Evolutionary conservation across 2,113 vertebrate species (phyloP).

Genomic region (Rhinoderma darwinii): DNA sequence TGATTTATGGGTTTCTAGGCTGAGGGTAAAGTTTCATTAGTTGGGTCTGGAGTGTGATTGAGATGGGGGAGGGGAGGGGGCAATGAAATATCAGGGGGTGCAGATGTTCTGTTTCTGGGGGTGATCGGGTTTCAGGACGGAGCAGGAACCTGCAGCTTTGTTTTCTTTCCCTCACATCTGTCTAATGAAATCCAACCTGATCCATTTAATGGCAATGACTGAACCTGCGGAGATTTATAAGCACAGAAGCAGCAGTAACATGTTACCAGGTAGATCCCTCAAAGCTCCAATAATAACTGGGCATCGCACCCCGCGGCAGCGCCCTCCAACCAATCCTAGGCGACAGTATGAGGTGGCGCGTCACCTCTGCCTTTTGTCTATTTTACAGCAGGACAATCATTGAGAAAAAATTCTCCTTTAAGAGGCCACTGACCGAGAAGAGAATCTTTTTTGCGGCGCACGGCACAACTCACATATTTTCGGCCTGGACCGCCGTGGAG

Average conservation of each 20-base stretch:
- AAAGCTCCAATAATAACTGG: neutral
- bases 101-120: conserved; percentile 5
- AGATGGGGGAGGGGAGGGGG: neutral
- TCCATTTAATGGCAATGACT: neutral
- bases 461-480: too few relatives aligned
- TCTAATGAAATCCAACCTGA: conserved; percentile 15
- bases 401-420: too few relatives aligned
- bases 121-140: neutral
- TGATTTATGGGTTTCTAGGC: conserved; percentile 18
- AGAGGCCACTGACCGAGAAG: too few relatives aligned
- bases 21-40: conserved; percentile 39
- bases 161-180: conserved; percentile 4
- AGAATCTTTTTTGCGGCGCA: too few relatives aligned
- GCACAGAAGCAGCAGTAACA: neutral
- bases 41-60: neutral
- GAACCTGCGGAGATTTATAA: neutral
- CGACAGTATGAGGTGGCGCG: too few relatives aligned
- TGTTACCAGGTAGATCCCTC: neutral
- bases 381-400: too few relatives aligned
- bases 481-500: too few relatives aligned
- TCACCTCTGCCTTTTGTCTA: too few relatives aligned
- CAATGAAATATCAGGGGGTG: neutral
- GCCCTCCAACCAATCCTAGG: neutral
- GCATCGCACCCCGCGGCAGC: neutral
- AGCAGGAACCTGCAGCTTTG: neutral